These are phyloP conservation scores for Anoura caudifer DNA, from an alignment of 2,113 vertebrate genomes.

Conservation along the genomic window DNA sequence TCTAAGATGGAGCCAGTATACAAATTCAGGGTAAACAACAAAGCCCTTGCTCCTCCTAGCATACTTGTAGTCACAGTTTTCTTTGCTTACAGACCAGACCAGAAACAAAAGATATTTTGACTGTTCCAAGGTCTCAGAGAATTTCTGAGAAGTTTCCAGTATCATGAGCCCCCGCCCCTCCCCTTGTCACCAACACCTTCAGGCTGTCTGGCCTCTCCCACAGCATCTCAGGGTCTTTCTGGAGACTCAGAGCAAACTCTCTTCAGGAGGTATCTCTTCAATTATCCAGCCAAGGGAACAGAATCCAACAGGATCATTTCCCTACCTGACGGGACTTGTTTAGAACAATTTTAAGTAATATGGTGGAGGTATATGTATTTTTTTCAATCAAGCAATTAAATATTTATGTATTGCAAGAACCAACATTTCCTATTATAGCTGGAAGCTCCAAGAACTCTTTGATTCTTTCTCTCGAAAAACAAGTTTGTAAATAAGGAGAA, in stretches of 20 bases:
- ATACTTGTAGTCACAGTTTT: background rate
- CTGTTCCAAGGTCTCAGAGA: background rate
- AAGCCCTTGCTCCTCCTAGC: background rate
- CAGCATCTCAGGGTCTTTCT: background rate
- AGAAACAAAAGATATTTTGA: background rate
- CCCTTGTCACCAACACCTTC: background rate
- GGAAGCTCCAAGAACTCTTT: conserved; percentile 49
- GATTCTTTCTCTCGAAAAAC: conserved; percentile 61
- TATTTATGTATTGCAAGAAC: conserved; percentile 59
- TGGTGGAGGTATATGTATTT: background rate
- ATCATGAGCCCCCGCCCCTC: background rate
- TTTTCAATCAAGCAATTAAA: conserved; percentile 51
- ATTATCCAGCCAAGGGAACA: conserved; percentile 13
- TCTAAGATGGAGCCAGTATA: background rate
- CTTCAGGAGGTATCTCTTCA: background rate
- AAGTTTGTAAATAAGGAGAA: conserved; percentile 68
- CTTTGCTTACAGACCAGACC: background rate
- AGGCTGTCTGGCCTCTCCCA: background rate
- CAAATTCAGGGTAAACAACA: background rate
- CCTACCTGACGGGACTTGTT: conserved; percentile 52
- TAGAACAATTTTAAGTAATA: conserved; percentile 43
- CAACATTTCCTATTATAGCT: conserved; percentile 52
- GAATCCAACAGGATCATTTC: background rate
- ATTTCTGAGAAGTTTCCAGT: background rate
- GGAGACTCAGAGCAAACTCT: background rate